A percentile compares a stretch with the other conserved stretches of the same genome.
Conservation (phyloP, 2,113 vertebrate species). For the Bungarus multicinctus region DNA sequence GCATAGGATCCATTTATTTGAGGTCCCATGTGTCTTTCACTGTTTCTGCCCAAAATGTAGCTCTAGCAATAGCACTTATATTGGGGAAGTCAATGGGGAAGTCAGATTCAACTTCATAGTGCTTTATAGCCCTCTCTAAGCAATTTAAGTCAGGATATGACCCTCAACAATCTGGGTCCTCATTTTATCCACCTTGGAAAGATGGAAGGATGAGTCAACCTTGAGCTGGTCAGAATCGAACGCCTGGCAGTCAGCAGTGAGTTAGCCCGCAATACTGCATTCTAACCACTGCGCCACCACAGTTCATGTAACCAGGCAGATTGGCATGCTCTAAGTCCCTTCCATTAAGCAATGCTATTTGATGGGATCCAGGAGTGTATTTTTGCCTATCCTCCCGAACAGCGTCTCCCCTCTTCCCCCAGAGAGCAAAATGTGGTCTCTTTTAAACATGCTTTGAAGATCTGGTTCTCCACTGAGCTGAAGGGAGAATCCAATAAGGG, state of each 20-base stretch:
- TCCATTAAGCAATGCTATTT: neutral
- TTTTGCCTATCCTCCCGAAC: neutral
- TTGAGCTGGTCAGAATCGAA: neutral
- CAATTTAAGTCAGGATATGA: neutral
- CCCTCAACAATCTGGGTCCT: neutral
- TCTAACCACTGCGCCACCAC: neutral
- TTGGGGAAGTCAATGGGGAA: too few relatives aligned
- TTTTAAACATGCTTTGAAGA: neutral
- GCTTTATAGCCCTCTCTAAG: neutral
- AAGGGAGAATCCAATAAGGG: too few relatives aligned
- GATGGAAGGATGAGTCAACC: neutral
- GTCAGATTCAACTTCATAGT: too few relatives aligned
- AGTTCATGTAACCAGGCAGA: neutral
- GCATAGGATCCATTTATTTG: neutral
- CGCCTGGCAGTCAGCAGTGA: neutral
- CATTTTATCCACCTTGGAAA: neutral
- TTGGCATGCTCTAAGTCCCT: neutral
- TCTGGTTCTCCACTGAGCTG: neutral
- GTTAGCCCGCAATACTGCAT: neutral
- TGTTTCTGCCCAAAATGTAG: neutral
- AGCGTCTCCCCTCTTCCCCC: rapidly evolving
- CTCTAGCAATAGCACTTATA: neutral
- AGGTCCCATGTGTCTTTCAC: neutral
- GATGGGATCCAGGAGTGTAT: neutral
- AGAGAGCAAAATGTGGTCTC: neutral